These are phyloP conservation scores for Netelia melanura DNA, from an alignment of 2,888 invertebrate genomes.

Conservation along the genomic window DNA sequence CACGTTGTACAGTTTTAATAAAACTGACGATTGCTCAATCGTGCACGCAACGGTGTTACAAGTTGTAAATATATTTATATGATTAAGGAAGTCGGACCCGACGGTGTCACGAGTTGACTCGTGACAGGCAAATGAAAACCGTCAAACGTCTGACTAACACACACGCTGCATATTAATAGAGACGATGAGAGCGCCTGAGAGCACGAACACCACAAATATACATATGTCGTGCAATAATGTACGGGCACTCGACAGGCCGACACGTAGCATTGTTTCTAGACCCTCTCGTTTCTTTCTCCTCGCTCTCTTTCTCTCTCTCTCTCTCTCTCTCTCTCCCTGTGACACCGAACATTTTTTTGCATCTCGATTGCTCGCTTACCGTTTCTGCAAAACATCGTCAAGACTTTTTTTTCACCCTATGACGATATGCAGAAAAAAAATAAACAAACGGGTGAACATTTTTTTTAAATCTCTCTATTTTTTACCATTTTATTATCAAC, in stretches of 20 bases:
- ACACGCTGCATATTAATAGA: constrained; percentile 68
- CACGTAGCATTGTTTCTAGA: constrained; percentile 57
- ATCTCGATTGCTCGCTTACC: not conserved
- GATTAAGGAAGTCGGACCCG: constrained; percentile 65
- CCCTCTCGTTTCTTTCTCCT: not conserved
- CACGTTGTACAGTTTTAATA: constrained; percentile 55
- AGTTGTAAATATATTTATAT: constrained; percentile 68
- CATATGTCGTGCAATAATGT: constrained; percentile 66
- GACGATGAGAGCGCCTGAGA: constrained; percentile 24
- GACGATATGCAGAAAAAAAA: not conserved
- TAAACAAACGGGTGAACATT: not conserved
- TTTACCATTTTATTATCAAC: not conserved
- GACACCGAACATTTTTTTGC: not conserved
- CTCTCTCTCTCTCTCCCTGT: not conserved
- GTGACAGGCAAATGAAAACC: constrained; percentile 72
- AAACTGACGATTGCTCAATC: constrained; percentile 63
- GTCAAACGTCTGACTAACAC: constrained; percentile 63
- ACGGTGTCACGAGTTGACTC: constrained; percentile 70
- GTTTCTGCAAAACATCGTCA: not conserved
- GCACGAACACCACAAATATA: constrained; percentile 45
- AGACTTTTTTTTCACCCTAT: not conserved
- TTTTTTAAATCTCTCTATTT: not conserved
- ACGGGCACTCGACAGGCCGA: constrained; percentile 49
- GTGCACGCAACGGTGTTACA: constrained; percentile 59
- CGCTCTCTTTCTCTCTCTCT: not conserved